Evolutionary conservation across 2,888 invertebrate genomes (phyloP), one percentile per base, ranked within the genome.

Genomic region (Cheilosia scutellata): DNA sequence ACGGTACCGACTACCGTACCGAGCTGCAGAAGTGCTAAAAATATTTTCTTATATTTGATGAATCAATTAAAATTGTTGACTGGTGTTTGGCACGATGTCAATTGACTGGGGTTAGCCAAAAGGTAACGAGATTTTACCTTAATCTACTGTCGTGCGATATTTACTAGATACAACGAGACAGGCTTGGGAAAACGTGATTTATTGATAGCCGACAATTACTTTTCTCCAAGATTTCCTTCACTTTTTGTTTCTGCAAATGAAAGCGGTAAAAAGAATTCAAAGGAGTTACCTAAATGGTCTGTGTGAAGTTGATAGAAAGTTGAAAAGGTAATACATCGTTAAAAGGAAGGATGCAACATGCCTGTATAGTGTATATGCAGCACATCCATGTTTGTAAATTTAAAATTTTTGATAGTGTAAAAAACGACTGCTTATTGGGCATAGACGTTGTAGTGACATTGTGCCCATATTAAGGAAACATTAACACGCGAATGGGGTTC

Each of bases 41-140:
- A 27, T 57, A 65, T 51, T 42, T 76, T 63, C 57, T 47, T 55
- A 13, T 31, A 55, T 83, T 62, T 83, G 78, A 83, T 74, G 74
- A 63, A 74, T 78, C 68, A 68, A 83, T 83, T 83, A 79, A 83
- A 72, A 74, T 72, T 11, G 58, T 37, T 58, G 66, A 63, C 42
- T 68, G 33, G 29, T 55, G 47, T 51, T 47, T 66, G 71, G 57
- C 37, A 65, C 53, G 53, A 25, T 40, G 77, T 55, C 72, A 72
- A 76, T 49, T 72, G 72, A 66, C 60, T 44, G 55, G 20, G 53
- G 42, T 44, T 40, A 13, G 27, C 6, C 33, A 27, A 33, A 31
- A 58, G 25, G 31, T 66, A 40, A 57, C 31, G 37, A 71, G 58
- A 60, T 65, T 78, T 83, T 72, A 78, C 77, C 71, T 66, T 29